Percentiles rank a stretch among this genome's conserved stretches.
Conservation (phyloP, 2,113 vertebrate genomes). For the Syrrhaptes paradoxus region DNA sequence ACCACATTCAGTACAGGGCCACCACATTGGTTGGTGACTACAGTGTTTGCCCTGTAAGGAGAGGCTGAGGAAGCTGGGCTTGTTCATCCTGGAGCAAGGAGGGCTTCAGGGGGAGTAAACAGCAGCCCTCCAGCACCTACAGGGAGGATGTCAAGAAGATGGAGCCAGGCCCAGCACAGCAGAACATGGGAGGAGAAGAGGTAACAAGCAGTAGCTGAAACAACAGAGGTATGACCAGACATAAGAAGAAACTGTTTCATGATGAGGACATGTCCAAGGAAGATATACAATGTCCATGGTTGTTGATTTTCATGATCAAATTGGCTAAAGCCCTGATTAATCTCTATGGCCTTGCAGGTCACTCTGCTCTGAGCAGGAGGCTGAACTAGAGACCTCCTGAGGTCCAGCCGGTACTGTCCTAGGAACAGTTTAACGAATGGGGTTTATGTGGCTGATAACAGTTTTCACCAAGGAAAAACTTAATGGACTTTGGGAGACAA, state of each 20-base stretch:
- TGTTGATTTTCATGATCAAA: not conserved
- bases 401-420: not conserved
- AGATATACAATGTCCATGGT: not conserved
- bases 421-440: not conserved
- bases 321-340: not conserved
- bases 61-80: not conserved
- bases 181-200: not conserved
- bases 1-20: not conserved
- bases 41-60: not conserved
- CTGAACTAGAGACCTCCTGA: not conserved
- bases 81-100: not conserved
- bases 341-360: not conserved
- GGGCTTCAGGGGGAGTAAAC: not conserved
- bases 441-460: not conserved
- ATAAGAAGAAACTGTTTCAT: not conserved
- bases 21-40: not conserved
- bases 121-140: not conserved
- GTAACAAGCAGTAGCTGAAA: not conserved
- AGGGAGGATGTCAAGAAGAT: not conserved
- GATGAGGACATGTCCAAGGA: not conserved
- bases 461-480: not conserved
- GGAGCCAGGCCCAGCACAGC: not conserved
- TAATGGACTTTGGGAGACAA: not conserved
- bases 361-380: not conserved
- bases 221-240: not conserved